These are phyloP conservation scores for Bubalus kerabau DNA, from an alignment of 2,113 vertebrate species.

Conservation along the genomic window DNA sequence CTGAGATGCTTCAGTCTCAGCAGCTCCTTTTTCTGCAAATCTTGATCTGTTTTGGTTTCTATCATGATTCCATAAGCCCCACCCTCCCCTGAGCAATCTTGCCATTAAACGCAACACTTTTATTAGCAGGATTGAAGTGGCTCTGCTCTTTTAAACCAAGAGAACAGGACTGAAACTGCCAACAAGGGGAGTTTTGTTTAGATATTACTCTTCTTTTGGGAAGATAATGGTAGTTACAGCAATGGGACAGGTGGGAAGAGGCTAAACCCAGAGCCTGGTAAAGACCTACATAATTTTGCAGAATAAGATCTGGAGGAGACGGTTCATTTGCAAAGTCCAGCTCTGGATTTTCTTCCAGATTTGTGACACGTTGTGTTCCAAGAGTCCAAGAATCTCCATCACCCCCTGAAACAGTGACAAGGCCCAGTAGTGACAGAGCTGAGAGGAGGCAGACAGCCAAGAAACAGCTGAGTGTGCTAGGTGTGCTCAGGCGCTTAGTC, in stretches of 20 bases:
- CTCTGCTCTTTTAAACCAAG: not conserved
- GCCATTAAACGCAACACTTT: not conserved
- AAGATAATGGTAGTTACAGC: not conserved
- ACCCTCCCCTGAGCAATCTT: not conserved
- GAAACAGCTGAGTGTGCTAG: not conserved
- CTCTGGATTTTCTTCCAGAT: not conserved
- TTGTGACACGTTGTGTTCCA: not conserved
- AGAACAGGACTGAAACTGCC: not conserved
- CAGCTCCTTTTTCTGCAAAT: not conserved
- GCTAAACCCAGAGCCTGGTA: not conserved
- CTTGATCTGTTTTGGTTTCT: not conserved
- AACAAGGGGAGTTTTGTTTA: not conserved
- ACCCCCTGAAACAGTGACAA: not conserved
- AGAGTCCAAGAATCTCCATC: not conserved
- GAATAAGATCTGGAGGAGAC: not conserved
- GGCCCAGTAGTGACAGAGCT: not conserved
- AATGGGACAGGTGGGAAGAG: not conserved
- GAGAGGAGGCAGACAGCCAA: not conserved
- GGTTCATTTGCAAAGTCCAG: not conserved
- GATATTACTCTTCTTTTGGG: not conserved
- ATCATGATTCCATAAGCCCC: not conserved
- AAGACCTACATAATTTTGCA: accelerated
- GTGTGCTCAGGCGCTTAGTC: not conserved
- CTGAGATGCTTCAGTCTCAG: not conserved
- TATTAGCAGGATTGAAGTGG: not conserved